A percentile compares a stretch with the other conserved stretches of the same genome.
These are phyloP conservation scores for Platygyra sinensis DNA, from an alignment of 64 coral and sea anemone genomes.

Conservation along the genomic window DNA sequence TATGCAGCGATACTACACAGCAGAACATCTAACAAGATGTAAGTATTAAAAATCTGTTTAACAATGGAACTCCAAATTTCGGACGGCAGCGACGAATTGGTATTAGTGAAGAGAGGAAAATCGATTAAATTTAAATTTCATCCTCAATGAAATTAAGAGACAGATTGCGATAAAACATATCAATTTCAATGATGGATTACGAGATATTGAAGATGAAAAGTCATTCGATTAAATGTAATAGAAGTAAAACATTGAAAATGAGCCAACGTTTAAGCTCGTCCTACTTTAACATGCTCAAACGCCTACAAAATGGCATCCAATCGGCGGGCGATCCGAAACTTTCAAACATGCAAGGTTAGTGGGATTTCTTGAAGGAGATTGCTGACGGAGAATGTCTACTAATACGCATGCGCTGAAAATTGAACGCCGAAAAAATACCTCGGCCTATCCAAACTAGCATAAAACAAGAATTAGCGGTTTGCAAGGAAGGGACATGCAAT, in stretches of 20 bases:
- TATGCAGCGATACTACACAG: too few relatives aligned
- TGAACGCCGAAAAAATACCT: background rate
- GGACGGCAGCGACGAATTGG: background rate
- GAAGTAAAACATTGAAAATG: background rate
- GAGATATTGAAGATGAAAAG: background rate
- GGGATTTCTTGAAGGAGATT: background rate
- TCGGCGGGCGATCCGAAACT: background rate
- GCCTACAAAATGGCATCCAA: background rate
- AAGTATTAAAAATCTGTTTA: too few relatives aligned
- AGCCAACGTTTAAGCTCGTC: background rate
- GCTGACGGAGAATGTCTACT: background rate
- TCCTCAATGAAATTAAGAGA: background rate
- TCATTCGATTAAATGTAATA: background rate
- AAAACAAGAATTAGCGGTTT: too few relatives aligned
- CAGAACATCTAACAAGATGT: too few relatives aligned
- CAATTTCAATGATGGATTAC: slow-evolving; percentile 8
- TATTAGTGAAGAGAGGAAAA: background rate
- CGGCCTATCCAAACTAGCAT: background rate
- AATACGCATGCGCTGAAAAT: background rate
- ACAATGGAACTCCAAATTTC: background rate
- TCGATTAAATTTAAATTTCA: slow-evolving; percentile 1
- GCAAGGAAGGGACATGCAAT: background rate
- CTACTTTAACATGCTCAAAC: background rate
- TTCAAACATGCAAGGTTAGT: background rate
- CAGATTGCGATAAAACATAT: background rate